Evolutionary conservation across 1,140 invertebrate genomes (phyloP).

Genomic region (Scaptodrosophila lebanonensis): DNA sequence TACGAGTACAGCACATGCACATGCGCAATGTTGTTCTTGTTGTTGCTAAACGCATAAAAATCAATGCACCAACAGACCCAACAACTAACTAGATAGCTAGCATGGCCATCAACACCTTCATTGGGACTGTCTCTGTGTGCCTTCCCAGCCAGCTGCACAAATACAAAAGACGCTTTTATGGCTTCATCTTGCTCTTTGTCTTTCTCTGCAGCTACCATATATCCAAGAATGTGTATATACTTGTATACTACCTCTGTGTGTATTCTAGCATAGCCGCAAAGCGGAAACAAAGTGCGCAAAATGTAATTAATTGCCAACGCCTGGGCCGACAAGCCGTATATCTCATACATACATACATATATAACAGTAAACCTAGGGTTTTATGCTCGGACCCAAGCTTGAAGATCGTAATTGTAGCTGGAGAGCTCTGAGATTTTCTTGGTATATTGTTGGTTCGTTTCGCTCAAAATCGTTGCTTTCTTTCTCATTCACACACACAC

Average conservation of each 20-base stretch:
- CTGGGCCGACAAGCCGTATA: slow-evolving; percentile 1
- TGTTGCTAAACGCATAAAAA: slow-evolving; percentile 32
- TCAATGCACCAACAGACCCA: slow-evolving; percentile 31
- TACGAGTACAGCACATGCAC: slow-evolving; percentile 47
- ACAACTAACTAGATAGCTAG: background rate
- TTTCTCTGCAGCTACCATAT: slow-evolving; percentile 2
- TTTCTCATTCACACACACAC: no score
- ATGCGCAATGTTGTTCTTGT: slow-evolving; percentile 57
- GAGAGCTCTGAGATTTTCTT: no score
- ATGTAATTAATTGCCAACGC: slow-evolving; percentile 70
- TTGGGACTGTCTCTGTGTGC: no score
- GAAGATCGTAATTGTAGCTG: no score
- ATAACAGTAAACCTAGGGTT: no score
- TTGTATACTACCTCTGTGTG: slow-evolving; percentile 16
- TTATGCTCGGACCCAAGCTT: no score
- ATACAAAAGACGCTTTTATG: slow-evolving; percentile 60
- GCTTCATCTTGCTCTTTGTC: slow-evolving; percentile 42
- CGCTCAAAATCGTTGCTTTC: no score
- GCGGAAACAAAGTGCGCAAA: slow-evolving; percentile 72
- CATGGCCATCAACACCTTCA: slow-evolving; percentile 53
- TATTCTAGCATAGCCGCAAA: slow-evolving; percentile 21
- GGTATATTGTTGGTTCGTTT: no score
- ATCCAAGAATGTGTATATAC: slow-evolving; percentile 18
- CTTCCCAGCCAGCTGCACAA: slow-evolving; percentile 44
- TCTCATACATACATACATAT: no score